phyloP scores from a whole-genome alignment of 92 coral and sea anemone species.

The Bergia puertoricense region DNA sequence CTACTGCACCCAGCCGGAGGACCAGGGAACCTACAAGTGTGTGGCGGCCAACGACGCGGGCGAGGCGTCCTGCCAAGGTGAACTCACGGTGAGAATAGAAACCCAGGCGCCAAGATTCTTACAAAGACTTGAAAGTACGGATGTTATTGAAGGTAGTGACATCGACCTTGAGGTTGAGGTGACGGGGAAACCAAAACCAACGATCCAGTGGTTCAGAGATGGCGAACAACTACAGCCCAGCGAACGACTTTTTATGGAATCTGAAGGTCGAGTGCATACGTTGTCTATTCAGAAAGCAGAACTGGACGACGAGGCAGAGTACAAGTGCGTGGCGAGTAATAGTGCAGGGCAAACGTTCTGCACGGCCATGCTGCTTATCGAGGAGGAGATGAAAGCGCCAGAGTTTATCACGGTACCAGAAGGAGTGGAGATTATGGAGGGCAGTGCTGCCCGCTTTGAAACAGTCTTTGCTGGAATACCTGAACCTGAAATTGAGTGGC shows the following conservation, averaged over 20 bases:
- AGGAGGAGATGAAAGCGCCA: constrained; percentile 72
- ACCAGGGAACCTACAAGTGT: constrained; percentile 85
- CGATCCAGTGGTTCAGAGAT: constrained; percentile 85
- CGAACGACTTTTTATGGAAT: constrained; percentile 58
- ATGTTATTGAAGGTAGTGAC: constrained; percentile 71
- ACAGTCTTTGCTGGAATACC: constrained; percentile 79
- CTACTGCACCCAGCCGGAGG: constrained; percentile 62
- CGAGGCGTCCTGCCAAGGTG: constrained; percentile 62
- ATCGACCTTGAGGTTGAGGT: constrained; percentile 88
- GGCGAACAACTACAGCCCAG: constrained; percentile 63
- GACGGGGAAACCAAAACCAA: constrained; percentile 87
- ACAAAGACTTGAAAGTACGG: constrained; percentile 80
- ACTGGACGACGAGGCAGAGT: constrained; percentile 84
- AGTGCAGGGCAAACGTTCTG: constrained; percentile 82
- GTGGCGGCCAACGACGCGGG: constrained; percentile 76
- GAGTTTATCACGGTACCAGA: constrained; percentile 68
- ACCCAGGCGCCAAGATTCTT: constrained; percentile 75
- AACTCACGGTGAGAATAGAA: constrained; percentile 54
- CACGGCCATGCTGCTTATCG: constrained; percentile 76
- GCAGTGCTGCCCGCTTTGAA: constrained; percentile 68
- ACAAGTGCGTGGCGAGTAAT: constrained; percentile 86
- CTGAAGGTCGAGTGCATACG: constrained; percentile 81
- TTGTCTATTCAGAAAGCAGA: constrained; percentile 60
- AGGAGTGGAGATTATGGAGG: constrained; percentile 66
- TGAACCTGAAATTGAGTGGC: constrained; percentile 90